These are phyloP conservation scores for Dermatemys mawii DNA, from an alignment of 2,113 vertebrate species.

Conservation along the genomic window DNA sequence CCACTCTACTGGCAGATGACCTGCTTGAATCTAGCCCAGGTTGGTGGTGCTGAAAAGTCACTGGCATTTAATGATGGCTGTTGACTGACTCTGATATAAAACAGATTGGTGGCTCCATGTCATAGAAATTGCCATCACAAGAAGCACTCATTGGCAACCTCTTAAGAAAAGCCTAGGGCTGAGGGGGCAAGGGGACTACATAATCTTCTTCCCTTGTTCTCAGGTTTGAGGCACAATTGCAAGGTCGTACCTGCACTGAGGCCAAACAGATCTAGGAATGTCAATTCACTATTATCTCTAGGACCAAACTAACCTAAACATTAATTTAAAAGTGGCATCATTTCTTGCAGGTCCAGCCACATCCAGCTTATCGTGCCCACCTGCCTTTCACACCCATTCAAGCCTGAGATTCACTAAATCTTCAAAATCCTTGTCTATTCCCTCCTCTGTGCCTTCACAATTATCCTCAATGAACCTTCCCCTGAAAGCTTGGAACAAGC, in stretches of 20 bases:
- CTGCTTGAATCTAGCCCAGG: background rate
- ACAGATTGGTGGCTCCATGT: background rate
- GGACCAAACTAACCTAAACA: background rate
- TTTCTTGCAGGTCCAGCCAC: background rate
- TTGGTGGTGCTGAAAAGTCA: background rate
- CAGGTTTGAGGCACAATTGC: background rate
- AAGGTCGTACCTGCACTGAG: background rate
- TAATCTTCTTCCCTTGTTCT: background rate
- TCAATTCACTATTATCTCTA: background rate
- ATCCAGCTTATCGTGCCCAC: background rate
- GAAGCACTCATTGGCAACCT: background rate
- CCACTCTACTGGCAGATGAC: background rate
- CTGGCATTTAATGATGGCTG: background rate
- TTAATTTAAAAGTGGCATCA: slow-evolving; percentile 5
- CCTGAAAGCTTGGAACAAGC: background rate
- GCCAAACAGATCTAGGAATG: background rate
- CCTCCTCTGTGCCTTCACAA: background rate
- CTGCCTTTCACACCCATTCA: background rate
- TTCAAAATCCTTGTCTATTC: background rate
- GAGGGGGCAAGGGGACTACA: background rate
- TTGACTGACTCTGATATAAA: slow-evolving; percentile 8
- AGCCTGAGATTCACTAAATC: background rate
- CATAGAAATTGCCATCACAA: background rate
- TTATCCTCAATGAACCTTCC: slow-evolving; percentile 1
- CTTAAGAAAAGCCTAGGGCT: slow-evolving; percentile 15